phyloP scores from a whole-genome alignment of 2,888 invertebrate genomes.

The Aquatica leii region DNA sequence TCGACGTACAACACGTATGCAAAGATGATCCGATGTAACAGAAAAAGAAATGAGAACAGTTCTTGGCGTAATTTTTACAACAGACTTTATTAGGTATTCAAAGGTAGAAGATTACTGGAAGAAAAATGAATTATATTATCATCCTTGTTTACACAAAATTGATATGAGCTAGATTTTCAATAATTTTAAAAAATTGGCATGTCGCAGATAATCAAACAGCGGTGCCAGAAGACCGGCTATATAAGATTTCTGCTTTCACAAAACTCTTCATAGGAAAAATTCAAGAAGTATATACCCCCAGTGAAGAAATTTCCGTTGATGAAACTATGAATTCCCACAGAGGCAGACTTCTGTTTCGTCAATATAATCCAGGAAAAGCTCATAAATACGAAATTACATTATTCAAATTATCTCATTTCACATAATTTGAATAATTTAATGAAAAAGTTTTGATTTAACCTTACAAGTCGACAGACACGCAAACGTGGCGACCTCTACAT shows the following conservation, averaged over 20 bases:
- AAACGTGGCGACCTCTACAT: too few relatives aligned
- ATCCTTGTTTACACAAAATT: slow-evolving; percentile 2
- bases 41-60: too few relatives aligned
- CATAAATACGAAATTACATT: slow-evolving; percentile 5
- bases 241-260: slow-evolving; percentile 11
- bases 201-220: slow-evolving; percentile 10
- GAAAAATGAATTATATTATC: too few relatives aligned
- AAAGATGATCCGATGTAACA: slow-evolving; percentile 30
- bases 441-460: too few relatives aligned
- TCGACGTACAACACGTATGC: slow-evolving; percentile 15
- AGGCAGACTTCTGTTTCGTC: slow-evolving; percentile 11
- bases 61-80: slow-evolving; percentile 35
- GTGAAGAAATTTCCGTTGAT: slow-evolving; percentile 13
- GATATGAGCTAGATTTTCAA: slow-evolving; percentile 16
- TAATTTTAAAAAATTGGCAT: slow-evolving; percentile 5
- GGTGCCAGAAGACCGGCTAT: slow-evolving; percentile 5
- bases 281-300: slow-evolving; percentile 7
- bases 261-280: slow-evolving; percentile 5
- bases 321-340: too few relatives aligned
- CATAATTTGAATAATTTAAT: too few relatives aligned
- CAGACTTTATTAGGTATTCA: slow-evolving; percentile 2
- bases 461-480: too few relatives aligned
- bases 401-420: slow-evolving; percentile 7
- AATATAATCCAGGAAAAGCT: slow-evolving; percentile 12
- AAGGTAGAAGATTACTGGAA: slow-evolving; percentile 3